Evolutionary conservation across 2,797 vertebrate species (phyloP).

Genomic region (Sebastes umbrosus): DNA sequence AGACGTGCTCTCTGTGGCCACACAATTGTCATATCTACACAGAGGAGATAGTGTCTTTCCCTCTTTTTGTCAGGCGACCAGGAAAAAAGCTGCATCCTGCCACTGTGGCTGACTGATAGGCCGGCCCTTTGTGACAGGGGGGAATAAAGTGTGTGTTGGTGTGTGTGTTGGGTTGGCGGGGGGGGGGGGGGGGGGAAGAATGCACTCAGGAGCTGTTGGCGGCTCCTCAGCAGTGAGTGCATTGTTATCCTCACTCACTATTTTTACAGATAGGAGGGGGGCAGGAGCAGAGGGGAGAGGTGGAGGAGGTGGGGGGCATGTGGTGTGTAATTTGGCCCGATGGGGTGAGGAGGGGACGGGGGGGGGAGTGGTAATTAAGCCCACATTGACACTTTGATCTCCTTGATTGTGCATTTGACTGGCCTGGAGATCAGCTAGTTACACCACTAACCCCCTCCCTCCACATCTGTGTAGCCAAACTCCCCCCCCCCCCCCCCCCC

Average conservation of each 20-base stretch:
- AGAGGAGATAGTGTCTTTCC: conserved; percentile 63
- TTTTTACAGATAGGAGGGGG: conserved; percentile 72
- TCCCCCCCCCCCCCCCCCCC: too few relatives aligned
- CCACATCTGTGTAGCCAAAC: conserved; percentile 42
- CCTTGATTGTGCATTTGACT: conserved; percentile 84
- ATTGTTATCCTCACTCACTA: conserved; percentile 80
- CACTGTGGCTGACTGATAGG: conserved; percentile 71
- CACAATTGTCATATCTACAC: conserved; percentile 71
- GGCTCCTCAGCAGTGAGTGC: conserved; percentile 67
- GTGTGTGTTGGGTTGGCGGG: neutral
- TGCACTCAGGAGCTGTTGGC: conserved; percentile 60
- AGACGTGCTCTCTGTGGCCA: conserved; percentile 52
- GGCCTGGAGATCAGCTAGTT: conserved; percentile 73
- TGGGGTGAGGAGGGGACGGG: conserved; percentile 25
- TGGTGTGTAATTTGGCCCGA: conserved; percentile 63
- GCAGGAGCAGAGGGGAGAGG: neutral
- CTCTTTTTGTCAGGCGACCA: conserved; percentile 56
- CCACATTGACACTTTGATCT: conserved; percentile 85
- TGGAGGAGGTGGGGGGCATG: neutral
- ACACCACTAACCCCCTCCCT: conserved; percentile 49
- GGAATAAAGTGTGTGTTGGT: conserved; percentile 17
- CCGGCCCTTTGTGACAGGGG: conserved; percentile 61
- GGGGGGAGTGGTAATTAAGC: conserved; percentile 76
- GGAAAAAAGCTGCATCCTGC: conserved; percentile 74
- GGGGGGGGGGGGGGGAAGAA: conserved; percentile 30